phyloP scores from a whole-genome alignment of 2,113 vertebrate genomes.

The Microcebus jonahi region DNA sequence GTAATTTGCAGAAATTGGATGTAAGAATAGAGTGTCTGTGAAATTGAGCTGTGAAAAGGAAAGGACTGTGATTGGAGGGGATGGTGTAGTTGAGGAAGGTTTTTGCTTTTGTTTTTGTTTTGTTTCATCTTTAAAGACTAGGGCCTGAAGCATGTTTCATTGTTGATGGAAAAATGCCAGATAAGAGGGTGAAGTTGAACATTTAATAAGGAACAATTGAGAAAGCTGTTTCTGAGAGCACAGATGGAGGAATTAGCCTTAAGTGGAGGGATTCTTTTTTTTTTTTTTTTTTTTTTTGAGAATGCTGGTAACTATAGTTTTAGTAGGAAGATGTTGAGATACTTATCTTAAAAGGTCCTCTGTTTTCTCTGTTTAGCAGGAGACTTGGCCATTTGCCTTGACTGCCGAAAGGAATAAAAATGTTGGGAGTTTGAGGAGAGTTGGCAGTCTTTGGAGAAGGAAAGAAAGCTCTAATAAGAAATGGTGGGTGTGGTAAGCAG shows the following conservation, averaged over 20 bases:
- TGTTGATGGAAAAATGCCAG: not conserved
- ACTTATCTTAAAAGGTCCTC: not conserved
- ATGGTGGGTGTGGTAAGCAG: not conserved
- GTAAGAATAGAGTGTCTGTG: slow-evolving; percentile 7
- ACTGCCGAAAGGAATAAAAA: not conserved
- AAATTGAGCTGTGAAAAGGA: slow-evolving; percentile 29
- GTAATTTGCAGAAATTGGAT: slow-evolving; percentile 29
- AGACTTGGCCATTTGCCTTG: not conserved
- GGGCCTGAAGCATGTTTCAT: slow-evolving; percentile 4
- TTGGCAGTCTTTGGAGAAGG: not conserved
- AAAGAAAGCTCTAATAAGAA: not conserved
- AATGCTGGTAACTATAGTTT: not conserved
- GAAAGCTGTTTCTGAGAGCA: not conserved
- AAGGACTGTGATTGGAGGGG: not conserved
- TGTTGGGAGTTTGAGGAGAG: not conserved
- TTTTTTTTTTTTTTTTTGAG: not conserved
- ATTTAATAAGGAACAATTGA: not conserved
- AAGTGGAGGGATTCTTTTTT: not conserved
- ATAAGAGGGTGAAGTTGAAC: not conserved
- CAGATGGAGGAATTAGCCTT: not conserved
- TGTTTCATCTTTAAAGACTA: slow-evolving; percentile 39
- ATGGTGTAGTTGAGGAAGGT: slow-evolving; percentile 37
- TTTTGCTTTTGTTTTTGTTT: slow-evolving; percentile 66
- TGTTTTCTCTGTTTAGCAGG: not conserved
- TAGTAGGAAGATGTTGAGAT: not conserved